Conservation (phyloP, 1,140 invertebrate genomes). For the Penaeus chinensis region DNA sequence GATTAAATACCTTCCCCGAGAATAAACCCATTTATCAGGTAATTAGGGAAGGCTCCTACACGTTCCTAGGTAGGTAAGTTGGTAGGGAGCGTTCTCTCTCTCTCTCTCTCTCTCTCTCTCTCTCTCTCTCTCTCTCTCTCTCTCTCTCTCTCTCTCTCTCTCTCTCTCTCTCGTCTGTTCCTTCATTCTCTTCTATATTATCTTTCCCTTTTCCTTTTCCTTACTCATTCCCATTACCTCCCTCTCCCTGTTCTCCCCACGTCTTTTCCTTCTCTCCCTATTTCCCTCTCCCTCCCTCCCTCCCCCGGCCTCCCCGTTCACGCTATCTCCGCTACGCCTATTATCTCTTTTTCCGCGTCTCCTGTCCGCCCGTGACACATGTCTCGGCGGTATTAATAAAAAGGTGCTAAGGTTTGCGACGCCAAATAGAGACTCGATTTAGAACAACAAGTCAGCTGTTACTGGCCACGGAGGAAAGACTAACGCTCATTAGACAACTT, state of each 20-base stretch:
- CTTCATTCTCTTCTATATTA: background rate
- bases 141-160: background rate
- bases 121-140: constrained; percentile 16
- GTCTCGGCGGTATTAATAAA: too few relatives aligned
- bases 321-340: too few relatives aligned
- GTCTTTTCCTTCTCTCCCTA: background rate
- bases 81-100: background rate
- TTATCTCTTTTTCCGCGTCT: too few relatives aligned
- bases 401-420: too few relatives aligned
- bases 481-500: too few relatives aligned
- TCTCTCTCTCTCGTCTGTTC: background rate
- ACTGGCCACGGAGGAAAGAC: too few relatives aligned
- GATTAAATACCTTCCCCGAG: constrained; percentile 39
- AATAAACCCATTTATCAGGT: constrained; percentile 3
- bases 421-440: too few relatives aligned
- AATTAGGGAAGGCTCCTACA: constrained; percentile 18
- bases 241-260: background rate
- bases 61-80: background rate
- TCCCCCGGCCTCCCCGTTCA: too few relatives aligned
- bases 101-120: constrained; percentile 20
- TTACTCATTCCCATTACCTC: background rate
- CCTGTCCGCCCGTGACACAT: too few relatives aligned
- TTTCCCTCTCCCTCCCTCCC: too few relatives aligned
- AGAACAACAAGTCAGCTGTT: too few relatives aligned
- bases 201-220: background rate